Conservation (phyloP, 2,797 vertebrate species). For the Eutrigla gurnardus region DNA sequence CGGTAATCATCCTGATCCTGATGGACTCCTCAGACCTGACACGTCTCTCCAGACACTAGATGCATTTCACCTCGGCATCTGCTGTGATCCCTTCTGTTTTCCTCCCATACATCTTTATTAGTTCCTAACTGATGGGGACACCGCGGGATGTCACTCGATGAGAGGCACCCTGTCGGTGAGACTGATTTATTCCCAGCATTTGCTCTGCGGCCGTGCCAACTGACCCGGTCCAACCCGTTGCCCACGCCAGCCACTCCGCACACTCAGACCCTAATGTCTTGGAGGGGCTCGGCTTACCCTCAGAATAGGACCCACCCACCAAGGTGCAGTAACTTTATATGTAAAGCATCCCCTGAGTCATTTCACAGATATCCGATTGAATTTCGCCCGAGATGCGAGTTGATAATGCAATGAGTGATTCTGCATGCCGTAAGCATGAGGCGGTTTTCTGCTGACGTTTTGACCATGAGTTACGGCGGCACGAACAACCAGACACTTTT, state of each 20-base stretch:
- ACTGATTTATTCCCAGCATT: slow-evolving; percentile 85
- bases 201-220: slow-evolving; percentile 77
- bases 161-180: slow-evolving; percentile 81
- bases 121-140: slow-evolving; percentile 81
- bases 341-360: slow-evolving; percentile 51
- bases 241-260: slow-evolving; percentile 49
- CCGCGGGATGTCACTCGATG: slow-evolving; percentile 82
- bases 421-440: slow-evolving; percentile 61
- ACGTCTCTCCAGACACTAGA: slow-evolving; percentile 74
- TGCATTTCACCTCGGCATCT: slow-evolving; percentile 82
- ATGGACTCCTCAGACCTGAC: slow-evolving; percentile 65
- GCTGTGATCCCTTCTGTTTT: slow-evolving; percentile 78
- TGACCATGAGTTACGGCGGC: slow-evolving; percentile 68
- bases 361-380: slow-evolving; percentile 68
- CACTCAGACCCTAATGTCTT: slow-evolving; percentile 53
- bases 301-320: slow-evolving; percentile 72
- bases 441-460: slow-evolving; percentile 63
- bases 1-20: slow-evolving; percentile 35
- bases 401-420: slow-evolving; percentile 72
- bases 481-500: slow-evolving; percentile 66
- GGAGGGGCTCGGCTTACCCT: slow-evolving; percentile 68
- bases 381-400: slow-evolving; percentile 71
- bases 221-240: slow-evolving; percentile 68
- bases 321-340: slow-evolving; percentile 72
- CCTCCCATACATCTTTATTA: slow-evolving; percentile 84